Evolutionary conservation across 1,140 invertebrate species (phyloP).

Genomic region (Drosophila kohkoa): DNA sequence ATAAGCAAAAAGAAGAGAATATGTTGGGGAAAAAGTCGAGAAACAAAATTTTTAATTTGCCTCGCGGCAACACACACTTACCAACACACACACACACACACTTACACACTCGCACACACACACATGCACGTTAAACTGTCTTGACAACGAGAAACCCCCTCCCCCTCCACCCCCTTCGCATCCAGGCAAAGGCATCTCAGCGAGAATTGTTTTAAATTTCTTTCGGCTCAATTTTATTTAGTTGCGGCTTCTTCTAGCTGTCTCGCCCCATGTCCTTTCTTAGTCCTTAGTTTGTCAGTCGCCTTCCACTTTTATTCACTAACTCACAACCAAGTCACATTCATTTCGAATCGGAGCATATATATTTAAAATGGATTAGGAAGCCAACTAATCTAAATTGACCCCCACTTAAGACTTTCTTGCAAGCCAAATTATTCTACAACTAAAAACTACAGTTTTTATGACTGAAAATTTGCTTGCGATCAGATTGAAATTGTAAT

Average conservation of each 20-base stretch:
- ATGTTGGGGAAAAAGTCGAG: constrained; percentile 74
- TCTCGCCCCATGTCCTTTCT: background rate
- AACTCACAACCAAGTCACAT: too few relatives aligned
- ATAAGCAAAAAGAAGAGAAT: constrained; percentile 48
- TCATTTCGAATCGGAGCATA: too few relatives aligned
- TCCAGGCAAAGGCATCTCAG: background rate
- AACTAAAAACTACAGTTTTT: too few relatives aligned
- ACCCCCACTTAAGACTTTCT: too few relatives aligned
- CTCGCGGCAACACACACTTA: constrained; percentile 64
- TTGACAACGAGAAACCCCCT: constrained; percentile 50
- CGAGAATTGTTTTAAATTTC: constrained; percentile 58
- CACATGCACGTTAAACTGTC: constrained; percentile 46
- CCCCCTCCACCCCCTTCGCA: background rate
- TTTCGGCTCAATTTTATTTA: constrained; percentile 26
- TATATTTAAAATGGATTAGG: too few relatives aligned
- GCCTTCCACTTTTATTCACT: too few relatives aligned
- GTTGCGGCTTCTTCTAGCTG: constrained; percentile 10
- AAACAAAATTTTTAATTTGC: constrained; percentile 84
- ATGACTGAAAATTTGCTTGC: too few relatives aligned
- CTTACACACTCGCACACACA: constrained; percentile 14
- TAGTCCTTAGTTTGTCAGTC: background rate
- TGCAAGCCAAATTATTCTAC: too few relatives aligned
- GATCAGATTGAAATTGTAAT: too few relatives aligned
- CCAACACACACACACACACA: constrained; percentile 22
- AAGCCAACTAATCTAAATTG: too few relatives aligned